Evolutionary conservation across 2,888 invertebrate species (phyloP), one percentile per base, ranked within the genome.

Genomic region (Drosophila planitibia): DNA sequence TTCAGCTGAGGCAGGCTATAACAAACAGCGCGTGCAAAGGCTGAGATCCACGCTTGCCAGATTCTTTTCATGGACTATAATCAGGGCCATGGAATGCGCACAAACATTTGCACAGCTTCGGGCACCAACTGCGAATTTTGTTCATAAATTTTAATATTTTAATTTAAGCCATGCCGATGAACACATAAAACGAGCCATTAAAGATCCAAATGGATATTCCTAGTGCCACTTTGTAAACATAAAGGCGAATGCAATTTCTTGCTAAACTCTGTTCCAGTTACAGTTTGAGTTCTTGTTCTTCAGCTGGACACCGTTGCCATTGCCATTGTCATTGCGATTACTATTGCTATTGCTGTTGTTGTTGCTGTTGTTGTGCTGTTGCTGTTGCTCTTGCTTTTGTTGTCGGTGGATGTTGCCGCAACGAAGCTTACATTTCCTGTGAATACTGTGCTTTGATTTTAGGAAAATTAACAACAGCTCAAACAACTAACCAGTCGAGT

Each of bases 71-170:
- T 62, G 67, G 66, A 30, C 74, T 83, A 74, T 90, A 90, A 89
- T 89, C 90, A 90, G 79, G 64, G 41, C 53, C 66, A 59, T 41
- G 33, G 49, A 51, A 70, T 65, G 62, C 35, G 32, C 64, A 74
- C 79, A 88, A 82, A 84, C 84, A 84, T 76, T 84, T 84, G 74
- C 61, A 30, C 71, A 76, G 69, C 25, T 22, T 33, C 16, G 35
- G 30, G 30, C 28, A 30, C 28, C 28, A 64, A 57, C 57, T 52
- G 22, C 33, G 28, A 33, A 59, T 62, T 39, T 52, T 69, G 81
- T 89, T 89, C 89, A 86, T 86, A 86, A 90, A 86, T 90, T 86
- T 85, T 90, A 90, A 90, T 86, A 90, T 86, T 83, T 90, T 89
- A 81, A 86, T 90, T 86, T 89, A 74, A 71, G 75, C 67, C 75